Evolutionary conservation across 2,113 vertebrate genomes (phyloP).

Genomic region (Gasterosteus aculeatus): DNA sequence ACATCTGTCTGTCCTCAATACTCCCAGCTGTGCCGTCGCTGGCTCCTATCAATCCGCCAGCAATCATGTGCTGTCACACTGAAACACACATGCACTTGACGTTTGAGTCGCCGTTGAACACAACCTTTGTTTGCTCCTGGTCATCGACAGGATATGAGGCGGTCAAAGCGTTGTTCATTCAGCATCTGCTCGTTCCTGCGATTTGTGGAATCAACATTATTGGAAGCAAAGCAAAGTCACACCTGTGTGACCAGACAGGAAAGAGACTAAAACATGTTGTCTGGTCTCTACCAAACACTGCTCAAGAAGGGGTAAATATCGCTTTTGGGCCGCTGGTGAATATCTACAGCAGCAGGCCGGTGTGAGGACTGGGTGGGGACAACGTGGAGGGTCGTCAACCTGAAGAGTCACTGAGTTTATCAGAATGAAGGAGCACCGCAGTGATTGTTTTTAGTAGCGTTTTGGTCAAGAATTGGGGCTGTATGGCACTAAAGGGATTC

Average conservation of each 20-base stretch:
- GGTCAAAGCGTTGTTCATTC: neutral
- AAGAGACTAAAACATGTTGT: neutral
- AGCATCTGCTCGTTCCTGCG: neutral
- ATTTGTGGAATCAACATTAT: neutral
- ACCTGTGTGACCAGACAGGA: neutral
- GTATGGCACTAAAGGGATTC: neutral
- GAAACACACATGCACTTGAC: slow-evolving; percentile 12
- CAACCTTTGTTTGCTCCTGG: neutral
- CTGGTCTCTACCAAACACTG: neutral
- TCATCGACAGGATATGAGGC: neutral
- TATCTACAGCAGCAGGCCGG: neutral
- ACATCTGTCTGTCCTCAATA: slow-evolving; percentile 36
- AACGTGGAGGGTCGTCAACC: too few relatives aligned
- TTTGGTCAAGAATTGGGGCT: neutral
- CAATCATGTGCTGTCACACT: slow-evolving; percentile 37
- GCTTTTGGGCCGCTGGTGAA: neutral
- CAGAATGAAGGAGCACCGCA: neutral
- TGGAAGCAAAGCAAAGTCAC: neutral
- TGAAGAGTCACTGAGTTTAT: neutral
- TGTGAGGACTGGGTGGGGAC: neutral
- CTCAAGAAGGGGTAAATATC: neutral
- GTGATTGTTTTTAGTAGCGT: neutral
- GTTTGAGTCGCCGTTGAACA: neutral
- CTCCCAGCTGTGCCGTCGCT: slow-evolving; percentile 35
- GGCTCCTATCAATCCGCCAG: slow-evolving; percentile 42